Conservation (phyloP, 2,797 vertebrate species). For the Brachymystax lenok region DNA sequence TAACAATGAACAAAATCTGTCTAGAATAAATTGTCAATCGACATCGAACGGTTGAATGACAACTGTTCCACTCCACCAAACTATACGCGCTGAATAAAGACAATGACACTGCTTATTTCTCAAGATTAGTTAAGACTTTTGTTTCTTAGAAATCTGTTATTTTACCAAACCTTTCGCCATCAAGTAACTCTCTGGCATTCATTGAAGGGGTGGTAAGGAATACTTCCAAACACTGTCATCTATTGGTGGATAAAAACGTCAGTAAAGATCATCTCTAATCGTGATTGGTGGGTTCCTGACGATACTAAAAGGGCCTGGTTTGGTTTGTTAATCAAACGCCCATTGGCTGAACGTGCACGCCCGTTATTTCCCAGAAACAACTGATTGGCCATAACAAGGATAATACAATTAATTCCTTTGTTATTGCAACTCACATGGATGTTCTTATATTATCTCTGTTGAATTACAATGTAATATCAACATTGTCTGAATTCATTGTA, state of each 20-base stretch:
- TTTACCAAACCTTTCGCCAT: conserved; percentile 99
- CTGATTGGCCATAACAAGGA: conserved; percentile 75
- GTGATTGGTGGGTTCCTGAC: conserved; percentile 67
- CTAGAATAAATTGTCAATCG: conserved; percentile 56
- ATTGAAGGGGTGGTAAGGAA: conserved; percentile 61
- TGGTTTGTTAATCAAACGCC: conserved; percentile 69
- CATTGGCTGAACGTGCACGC: conserved; percentile 72
- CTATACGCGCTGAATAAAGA: background rate
- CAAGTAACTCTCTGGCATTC: conserved; percentile 82
- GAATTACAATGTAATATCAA: background rate
- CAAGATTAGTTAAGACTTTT: conserved; percentile 58
- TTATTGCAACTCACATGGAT: background rate
- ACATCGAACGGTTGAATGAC: conserved; percentile 63
- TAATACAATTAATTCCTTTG: conserved; percentile 48
- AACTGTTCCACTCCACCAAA: conserved; percentile 39
- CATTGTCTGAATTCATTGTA: background rate
- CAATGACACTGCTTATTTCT: background rate
- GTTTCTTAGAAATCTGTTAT: conserved; percentile 71
- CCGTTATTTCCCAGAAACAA: conserved; percentile 70
- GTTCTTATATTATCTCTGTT: background rate
- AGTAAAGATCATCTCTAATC: background rate
- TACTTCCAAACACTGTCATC: conserved; percentile 42
- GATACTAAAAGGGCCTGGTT: conserved; percentile 42
- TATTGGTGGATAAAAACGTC: conserved; percentile 69
- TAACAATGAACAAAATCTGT: conserved; percentile 46